phyloP scores from a whole-genome alignment of 2,888 invertebrate genomes.

The Apamea anceps region DNA sequence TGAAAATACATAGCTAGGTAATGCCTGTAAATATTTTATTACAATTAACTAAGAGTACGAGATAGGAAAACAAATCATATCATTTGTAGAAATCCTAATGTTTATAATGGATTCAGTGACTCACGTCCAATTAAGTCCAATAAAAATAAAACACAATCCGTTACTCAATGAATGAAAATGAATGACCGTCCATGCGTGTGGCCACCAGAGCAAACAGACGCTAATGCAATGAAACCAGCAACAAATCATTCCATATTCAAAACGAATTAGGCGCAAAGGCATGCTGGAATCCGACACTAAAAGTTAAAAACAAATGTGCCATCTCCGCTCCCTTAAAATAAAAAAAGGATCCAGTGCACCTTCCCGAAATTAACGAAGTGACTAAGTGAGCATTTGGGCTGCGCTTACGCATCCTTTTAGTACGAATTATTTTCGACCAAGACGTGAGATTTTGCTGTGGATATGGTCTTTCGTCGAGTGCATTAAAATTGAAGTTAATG shows the following conservation, averaged over 20 bases:
- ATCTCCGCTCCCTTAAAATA: slow-evolving; percentile 54
- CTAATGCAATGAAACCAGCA: slow-evolving; percentile 73
- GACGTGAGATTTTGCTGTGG: slow-evolving; percentile 63
- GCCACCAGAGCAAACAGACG: slow-evolving; percentile 67
- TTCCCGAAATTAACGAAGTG: slow-evolving; percentile 80
- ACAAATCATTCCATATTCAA: slow-evolving; percentile 79
- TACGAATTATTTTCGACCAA: slow-evolving; percentile 69
- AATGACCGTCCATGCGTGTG: slow-evolving; percentile 70
- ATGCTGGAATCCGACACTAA: slow-evolving; percentile 63
- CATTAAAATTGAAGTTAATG: slow-evolving; percentile 70
- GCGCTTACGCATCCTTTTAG: slow-evolving; percentile 76
- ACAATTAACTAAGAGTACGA: neutral
- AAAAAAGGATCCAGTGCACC: slow-evolving; percentile 64
- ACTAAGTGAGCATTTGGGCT: slow-evolving; percentile 76
- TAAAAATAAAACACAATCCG: slow-evolving; percentile 69
- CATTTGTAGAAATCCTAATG: slow-evolving; percentile 30
- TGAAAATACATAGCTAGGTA: neutral
- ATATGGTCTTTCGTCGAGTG: slow-evolving; percentile 69
- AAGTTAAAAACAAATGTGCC: slow-evolving; percentile 52
- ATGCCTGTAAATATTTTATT: neutral
- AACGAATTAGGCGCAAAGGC: slow-evolving; percentile 76
- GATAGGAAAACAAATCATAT: slow-evolving; percentile 1
- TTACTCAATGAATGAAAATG: slow-evolving; percentile 74
- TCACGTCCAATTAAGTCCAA: slow-evolving; percentile 68
- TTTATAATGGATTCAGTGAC: slow-evolving; percentile 50